phyloP scores from a whole-genome alignment of 2,888 invertebrate genomes.

The Mythimna lalbum region DNA sequence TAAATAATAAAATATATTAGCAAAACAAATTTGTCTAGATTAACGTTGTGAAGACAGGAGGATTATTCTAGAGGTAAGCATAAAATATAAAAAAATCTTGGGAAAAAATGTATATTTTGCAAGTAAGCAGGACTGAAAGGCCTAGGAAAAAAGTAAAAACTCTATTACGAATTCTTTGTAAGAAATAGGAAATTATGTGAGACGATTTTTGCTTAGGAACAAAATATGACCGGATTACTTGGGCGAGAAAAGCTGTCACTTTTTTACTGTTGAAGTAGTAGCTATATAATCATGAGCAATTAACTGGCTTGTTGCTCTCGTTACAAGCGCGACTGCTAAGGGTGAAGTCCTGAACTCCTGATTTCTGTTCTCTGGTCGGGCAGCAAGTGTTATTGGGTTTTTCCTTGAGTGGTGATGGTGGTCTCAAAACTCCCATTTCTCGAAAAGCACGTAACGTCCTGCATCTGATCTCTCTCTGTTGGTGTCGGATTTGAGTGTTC shows the following conservation, averaged over 20 bases:
- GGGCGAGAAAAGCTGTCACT: background rate
- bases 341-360: too few relatives aligned
- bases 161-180: constrained; percentile 9
- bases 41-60: constrained; percentile 17
- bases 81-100: background rate
- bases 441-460: too few relatives aligned
- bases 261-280: too few relatives aligned
- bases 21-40: constrained; percentile 8
- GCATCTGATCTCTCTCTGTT: too few relatives aligned
- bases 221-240: background rate
- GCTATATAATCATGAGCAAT: too few relatives aligned
- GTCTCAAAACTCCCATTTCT: too few relatives aligned
- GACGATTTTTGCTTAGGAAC: background rate
- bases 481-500: too few relatives aligned
- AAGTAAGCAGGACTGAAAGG: constrained; percentile 9
- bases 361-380: too few relatives aligned
- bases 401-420: too few relatives aligned
- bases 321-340: too few relatives aligned
- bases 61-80: background rate
- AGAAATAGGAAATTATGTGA: constrained; percentile 8
- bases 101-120: constrained; percentile 9
- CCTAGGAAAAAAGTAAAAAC: constrained; percentile 9
- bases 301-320: too few relatives aligned
- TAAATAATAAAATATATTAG: background rate
- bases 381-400: too few relatives aligned